These are phyloP conservation scores for Eugnorisma glareosa DNA, from an alignment of 2,888 invertebrate species.

Conservation along the genomic window DNA sequence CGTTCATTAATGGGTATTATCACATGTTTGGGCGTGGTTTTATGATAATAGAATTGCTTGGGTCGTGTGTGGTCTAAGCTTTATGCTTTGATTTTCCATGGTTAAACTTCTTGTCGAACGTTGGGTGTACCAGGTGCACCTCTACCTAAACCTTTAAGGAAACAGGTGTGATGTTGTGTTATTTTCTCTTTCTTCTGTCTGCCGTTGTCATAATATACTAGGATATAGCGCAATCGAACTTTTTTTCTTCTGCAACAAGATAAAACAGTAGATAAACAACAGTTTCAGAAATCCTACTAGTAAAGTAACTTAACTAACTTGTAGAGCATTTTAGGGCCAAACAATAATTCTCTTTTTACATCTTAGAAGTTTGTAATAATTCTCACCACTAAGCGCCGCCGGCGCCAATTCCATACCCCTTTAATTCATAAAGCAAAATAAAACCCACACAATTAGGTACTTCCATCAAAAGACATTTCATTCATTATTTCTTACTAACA, in stretches of 20 bases:
- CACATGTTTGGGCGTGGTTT: constrained; percentile 44
- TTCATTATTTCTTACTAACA: constrained; percentile 54
- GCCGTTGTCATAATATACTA: background rate
- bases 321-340: background rate
- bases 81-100: background rate
- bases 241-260: background rate
- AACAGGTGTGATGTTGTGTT: background rate
- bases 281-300: background rate
- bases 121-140: background rate
- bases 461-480: constrained; percentile 39
- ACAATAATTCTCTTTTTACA: background rate
- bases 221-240: background rate
- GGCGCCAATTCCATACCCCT: constrained; percentile 1
- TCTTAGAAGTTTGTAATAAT: background rate
- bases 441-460: constrained; percentile 37
- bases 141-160: background rate
- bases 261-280: background rate
- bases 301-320: background rate
- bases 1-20: constrained; percentile 65
- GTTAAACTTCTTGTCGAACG: background rate
- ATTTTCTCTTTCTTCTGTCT: background rate
- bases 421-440: constrained; percentile 16
- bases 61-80: constrained; percentile 44
- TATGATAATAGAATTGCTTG: constrained; percentile 56
- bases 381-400: constrained; percentile 18